A percentile compares a stretch with the other conserved stretches of the same genome.
phyloP scores from a whole-genome alignment of 1,140 invertebrate species.

The Caenorhabditis briggsae region DNA sequence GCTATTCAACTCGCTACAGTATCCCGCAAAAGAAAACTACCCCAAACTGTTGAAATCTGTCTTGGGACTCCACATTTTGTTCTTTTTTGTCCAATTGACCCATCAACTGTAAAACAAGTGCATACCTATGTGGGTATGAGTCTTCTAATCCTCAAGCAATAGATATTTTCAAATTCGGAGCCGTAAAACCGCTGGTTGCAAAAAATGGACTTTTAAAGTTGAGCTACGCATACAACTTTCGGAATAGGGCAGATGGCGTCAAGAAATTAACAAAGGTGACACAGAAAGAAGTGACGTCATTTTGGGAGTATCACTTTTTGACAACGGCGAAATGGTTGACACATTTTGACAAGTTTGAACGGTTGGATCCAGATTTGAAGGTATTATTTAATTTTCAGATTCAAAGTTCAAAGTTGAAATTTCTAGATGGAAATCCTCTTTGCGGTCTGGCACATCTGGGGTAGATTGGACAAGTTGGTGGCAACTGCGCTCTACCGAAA shows the following conservation, averaged over 20 bases:
- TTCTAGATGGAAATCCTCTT: conserved; percentile 1
- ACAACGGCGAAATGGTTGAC: conserved; percentile 23
- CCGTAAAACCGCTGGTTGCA: background rate
- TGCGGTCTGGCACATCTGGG: conserved; percentile 8
- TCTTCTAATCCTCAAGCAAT: background rate
- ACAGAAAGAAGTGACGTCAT: background rate
- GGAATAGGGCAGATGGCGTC: background rate
- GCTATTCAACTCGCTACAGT: background rate
- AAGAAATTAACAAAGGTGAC: background rate
- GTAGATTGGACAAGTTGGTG: conserved; percentile 21
- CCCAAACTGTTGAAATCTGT: background rate
- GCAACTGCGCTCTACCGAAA: background rate
- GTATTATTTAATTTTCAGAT: background rate
- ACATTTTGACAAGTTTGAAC: background rate
- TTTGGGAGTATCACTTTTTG: conserved; percentile 38
- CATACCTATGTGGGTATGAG: background rate
- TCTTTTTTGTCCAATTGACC: background rate
- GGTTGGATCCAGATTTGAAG: conserved; percentile 3
- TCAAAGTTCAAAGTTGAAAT: background rate
- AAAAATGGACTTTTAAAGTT: conserved; percentile 18
- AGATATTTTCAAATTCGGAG: background rate
- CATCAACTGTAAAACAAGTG: background rate
- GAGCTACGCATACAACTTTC: conserved; percentile 14
- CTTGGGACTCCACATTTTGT: background rate
- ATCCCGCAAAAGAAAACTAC: background rate